Conservation (phyloP, 2,113 vertebrate species). For the Mesocricetus auratus region DNA sequence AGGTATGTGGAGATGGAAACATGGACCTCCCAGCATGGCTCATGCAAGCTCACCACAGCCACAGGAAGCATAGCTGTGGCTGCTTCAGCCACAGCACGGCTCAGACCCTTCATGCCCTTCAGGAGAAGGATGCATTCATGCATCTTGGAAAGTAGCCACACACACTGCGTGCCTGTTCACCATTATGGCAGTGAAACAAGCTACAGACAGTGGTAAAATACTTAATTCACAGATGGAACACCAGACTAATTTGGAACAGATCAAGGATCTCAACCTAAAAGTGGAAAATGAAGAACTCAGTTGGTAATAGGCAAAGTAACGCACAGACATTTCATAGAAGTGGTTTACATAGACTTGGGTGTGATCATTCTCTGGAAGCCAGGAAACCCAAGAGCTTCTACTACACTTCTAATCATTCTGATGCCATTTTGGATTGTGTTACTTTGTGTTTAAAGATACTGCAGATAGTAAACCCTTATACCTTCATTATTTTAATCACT, state of each 20-base stretch:
- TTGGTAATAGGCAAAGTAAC: neutral
- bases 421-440: neutral
- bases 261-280: neutral
- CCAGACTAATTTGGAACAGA: neutral
- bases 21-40: neutral
- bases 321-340: neutral
- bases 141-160: neutral
- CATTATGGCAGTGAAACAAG: neutral
- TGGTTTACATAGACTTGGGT: neutral
- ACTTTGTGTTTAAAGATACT: neutral
- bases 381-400: neutral
- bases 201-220: neutral
- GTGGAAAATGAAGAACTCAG: neutral
- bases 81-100: neutral
- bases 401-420: neutral
- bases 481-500: neutral
- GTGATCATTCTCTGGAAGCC: neutral
- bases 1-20: neutral
- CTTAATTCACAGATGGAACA: neutral
- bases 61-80: neutral
- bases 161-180: neutral
- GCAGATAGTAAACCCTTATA: neutral
- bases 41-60: neutral
- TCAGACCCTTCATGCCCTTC: neutral
- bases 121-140: neutral